phyloP scores from a whole-genome alignment of 1,140 invertebrate genomes.

The Heliconius eleuchia region DNA sequence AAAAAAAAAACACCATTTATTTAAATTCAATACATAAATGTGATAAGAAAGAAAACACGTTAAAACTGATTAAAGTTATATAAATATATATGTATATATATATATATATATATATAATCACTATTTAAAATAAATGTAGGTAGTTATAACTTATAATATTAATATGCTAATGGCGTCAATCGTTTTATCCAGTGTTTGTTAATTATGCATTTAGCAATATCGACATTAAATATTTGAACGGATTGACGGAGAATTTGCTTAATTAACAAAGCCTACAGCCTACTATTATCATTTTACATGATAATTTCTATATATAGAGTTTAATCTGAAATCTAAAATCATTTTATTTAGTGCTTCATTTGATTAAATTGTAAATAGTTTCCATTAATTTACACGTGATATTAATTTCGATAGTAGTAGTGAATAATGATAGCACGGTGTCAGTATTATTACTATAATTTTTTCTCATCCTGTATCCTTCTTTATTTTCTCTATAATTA shows the following conservation, averaged over 20 bases:
- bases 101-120: background rate
- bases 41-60: too few relatives aligned
- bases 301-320: background rate
- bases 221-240: conserved; percentile 29
- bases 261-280: conserved; percentile 11
- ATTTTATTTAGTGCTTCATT: background rate
- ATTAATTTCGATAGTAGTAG: too few relatives aligned
- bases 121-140: background rate
- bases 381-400: too few relatives aligned
- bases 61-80: too few relatives aligned
- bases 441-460: background rate
- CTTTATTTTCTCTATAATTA: background rate
- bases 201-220: conserved; percentile 25
- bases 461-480: too few relatives aligned
- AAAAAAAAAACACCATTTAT: too few relatives aligned
- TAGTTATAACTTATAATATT: background rate
- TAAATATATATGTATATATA: too few relatives aligned
- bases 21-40: too few relatives aligned
- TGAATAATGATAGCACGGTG: too few relatives aligned
- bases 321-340: background rate
- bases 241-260: conserved; percentile 18
- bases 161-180: conserved; percentile 25
- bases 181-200: conserved; percentile 19
- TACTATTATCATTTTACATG: background rate
- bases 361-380: background rate